Conservation (phyloP, 1,140 invertebrate species). For the Wiebesia pumilae region DNA sequence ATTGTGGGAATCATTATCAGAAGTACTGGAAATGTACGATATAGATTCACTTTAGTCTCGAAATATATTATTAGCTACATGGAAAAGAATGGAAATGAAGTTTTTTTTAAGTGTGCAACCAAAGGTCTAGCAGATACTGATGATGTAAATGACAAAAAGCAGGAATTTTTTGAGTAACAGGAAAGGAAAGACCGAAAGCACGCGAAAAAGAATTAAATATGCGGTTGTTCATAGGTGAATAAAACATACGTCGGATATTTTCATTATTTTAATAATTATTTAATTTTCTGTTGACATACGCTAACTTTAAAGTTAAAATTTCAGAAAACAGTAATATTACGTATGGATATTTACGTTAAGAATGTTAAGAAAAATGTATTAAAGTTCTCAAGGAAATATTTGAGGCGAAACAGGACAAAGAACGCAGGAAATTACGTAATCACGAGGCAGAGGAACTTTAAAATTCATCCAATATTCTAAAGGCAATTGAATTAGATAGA, state of each 20-base stretch:
- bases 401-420: not conserved
- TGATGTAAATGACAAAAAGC: not conserved
- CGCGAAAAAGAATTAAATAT: not conserved
- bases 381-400: not conserved
- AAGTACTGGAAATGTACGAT: not conserved
- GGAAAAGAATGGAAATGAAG: not conserved
- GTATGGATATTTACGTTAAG: no score
- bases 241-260: not conserved
- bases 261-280: no score
- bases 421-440: conserved; percentile 14
- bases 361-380: not conserved
- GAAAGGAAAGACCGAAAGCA: not conserved
- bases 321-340: not conserved
- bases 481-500: conserved; percentile 6
- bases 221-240: not conserved
- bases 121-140: not conserved
- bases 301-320: not conserved
- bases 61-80: not conserved
- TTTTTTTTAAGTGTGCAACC: not conserved
- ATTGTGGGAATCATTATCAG: not conserved
- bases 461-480: conserved; percentile 16
- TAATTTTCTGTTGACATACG: no score
- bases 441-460: conserved; percentile 1
- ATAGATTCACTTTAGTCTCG: not conserved
- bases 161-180: not conserved